Percentiles rank a stretch among this genome's conserved stretches.
Evolutionary conservation across 1,140 invertebrate species (phyloP).

Genomic region (Drosophila micromelanica): DNA sequence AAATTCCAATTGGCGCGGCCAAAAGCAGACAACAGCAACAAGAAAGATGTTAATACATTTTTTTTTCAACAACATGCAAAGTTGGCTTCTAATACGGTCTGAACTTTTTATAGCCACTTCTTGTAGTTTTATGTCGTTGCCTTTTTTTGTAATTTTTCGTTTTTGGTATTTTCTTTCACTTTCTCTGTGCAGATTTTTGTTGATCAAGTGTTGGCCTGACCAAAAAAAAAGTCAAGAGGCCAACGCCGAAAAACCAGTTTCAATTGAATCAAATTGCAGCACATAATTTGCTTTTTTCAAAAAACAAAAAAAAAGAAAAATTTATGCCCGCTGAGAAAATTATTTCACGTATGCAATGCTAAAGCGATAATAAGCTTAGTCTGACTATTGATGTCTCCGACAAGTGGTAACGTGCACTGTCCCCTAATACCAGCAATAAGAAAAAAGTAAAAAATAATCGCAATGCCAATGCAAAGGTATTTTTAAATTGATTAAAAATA

Average conservation of each 20-base stretch:
- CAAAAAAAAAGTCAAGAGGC: slow-evolving; percentile 44
- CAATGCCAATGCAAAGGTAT: slow-evolving; percentile 17
- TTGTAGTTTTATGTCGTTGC: slow-evolving; percentile 40
- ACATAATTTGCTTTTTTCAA: slow-evolving; percentile 59
- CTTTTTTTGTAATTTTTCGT: slow-evolving; percentile 22
- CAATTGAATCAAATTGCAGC: slow-evolving; percentile 75
- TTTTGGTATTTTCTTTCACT: slow-evolving; percentile 74
- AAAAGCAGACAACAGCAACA: slow-evolving; percentile 27
- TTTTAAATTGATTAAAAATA: slow-evolving; percentile 65
- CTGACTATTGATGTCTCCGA: slow-evolving; percentile 12
- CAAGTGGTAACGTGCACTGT: slow-evolving; percentile 37
- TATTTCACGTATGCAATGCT: slow-evolving; percentile 55
- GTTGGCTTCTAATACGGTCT: slow-evolving; percentile 80
- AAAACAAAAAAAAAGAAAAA: slow-evolving; percentile 29
- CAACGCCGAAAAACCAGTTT: slow-evolving; percentile 67
- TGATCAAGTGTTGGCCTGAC: slow-evolving; percentile 70
- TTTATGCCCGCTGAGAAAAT: slow-evolving; percentile 57
- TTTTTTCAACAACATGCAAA: slow-evolving; percentile 65
- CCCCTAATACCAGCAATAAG: slow-evolving; percentile 13
- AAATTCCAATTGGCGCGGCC: slow-evolving; percentile 63
- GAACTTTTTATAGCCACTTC: slow-evolving; percentile 78
- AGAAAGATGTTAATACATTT: slow-evolving; percentile 56
- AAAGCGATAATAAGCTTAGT: slow-evolving; percentile 52
- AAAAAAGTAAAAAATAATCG: slow-evolving; percentile 23
- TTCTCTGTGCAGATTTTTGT: slow-evolving; percentile 79